Conservation (phyloP, 2,888 invertebrate species). For the Nomada ruficornis region DNA sequence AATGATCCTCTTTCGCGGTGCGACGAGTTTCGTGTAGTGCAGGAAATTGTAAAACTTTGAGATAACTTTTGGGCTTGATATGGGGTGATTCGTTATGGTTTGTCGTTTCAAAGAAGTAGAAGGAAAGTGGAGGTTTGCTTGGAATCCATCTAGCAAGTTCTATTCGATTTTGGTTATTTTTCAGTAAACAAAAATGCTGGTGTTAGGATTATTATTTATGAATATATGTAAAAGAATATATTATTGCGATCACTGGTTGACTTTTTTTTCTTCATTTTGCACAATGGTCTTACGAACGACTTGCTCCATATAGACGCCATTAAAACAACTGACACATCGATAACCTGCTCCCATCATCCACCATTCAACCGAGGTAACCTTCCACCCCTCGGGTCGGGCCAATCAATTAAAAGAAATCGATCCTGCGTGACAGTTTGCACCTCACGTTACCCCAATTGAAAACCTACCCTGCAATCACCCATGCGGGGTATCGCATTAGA, state of each 20-base stretch:
- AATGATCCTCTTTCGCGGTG: background rate
- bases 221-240: too few species aligned
- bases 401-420: conserved; percentile 43
- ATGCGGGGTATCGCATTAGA: background rate
- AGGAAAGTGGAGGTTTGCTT: too few species aligned
- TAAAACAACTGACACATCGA: background rate
- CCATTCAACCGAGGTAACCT: too few species aligned
- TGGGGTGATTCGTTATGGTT: too few species aligned
- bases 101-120: background rate
- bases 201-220: too few species aligned
- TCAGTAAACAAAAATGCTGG: too few species aligned
- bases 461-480: background rate
- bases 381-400: background rate
- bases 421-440: conserved; percentile 22
- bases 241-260: too few species aligned
- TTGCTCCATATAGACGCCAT: background rate
- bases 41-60: conserved; percentile 3
- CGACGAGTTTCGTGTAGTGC: background rate
- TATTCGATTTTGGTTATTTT: too few species aligned
- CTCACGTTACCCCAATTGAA: conserved; percentile 28
- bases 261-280: background rate
- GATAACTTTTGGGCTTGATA: too few species aligned
- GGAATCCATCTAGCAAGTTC: too few species aligned
- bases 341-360: background rate
- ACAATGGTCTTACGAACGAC: background rate